Evolutionary conservation across 2,113 vertebrate species (phyloP), one percentile per base, ranked within the genome.

Genomic region (Puma concolor): DNA sequence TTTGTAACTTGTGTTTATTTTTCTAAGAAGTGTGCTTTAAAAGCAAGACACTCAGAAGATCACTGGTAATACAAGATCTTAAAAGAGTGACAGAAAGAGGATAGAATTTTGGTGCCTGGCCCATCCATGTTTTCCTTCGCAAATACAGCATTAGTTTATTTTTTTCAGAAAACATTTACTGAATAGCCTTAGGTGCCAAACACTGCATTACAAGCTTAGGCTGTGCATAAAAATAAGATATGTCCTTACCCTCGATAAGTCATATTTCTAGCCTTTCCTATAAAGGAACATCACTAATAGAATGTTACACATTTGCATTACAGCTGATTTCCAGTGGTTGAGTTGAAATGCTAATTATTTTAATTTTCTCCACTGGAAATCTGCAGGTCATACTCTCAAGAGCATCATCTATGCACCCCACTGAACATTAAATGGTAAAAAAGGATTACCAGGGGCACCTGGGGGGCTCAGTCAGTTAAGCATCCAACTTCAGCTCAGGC

Each of bases 331-430:
- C n/a, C 64, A 84, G 64, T 33, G 52, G 29, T 54, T 77, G 13
- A 13, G 36, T 29, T 79, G 29, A 83, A 94, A 96, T 64, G 33
- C 36, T 93, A 92, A 85, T 87, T 83, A 33, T 63, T 94, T 91
- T 92, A 25, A 76, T 87, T 84, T 76, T 14, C 12, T 92, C 57
- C 60, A 25, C 29, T 88, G 29, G 27, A 84, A 92, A 52, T n/a
- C 36, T 82, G 54, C 64, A 54, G 60, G 71, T 5, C 71, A 48
- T 38, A 27, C 13, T 84, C 13, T 74, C 63, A 8, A 15, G 33
- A 54, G 36, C 23, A 38, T 84, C 29, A 44, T 21, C 36, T 50
- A 17, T 15, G 29, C 77, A 82, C 25, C 15, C 38, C 17, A 21
- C 31, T 63, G 66, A 93, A 83, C 17, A 77, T 60, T 76, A 81